Evolutionary conservation across 1,140 invertebrate species (phyloP).

Genomic region (Drosophila bocqueti): DNA sequence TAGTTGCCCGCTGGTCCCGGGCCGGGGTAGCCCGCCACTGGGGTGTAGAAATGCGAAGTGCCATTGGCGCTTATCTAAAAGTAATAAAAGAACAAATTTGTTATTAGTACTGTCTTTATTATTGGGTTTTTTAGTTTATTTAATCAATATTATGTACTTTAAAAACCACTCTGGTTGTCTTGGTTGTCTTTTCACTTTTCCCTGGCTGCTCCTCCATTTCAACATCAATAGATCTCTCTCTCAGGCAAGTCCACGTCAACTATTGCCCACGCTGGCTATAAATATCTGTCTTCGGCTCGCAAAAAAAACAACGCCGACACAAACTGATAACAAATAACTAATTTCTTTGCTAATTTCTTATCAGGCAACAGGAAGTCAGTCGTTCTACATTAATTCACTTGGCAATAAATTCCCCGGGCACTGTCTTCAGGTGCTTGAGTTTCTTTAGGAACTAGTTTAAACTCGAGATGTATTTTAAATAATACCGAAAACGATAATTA

Average conservation of each 20-base stretch:
- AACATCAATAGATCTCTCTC: background rate
- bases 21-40: conserved; percentile 85
- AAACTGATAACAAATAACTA: conserved; percentile 51
- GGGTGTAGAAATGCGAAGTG: conserved; percentile 86
- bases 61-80: conserved; percentile 86
- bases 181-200: conserved; percentile 18
- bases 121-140: background rate
- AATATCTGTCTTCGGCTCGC: conserved; percentile 24
- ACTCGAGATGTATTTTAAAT: background rate
- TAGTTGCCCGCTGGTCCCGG: conserved; percentile 86
- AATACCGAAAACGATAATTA: background rate
- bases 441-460: conserved; percentile 2
- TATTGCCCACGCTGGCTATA: conserved; percentile 35
- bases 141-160: conserved; percentile 31
- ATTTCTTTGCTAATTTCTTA: conserved; percentile 36
- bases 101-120: background rate
- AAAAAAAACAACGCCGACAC: conserved; percentile 2
- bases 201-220: conserved; percentile 20
- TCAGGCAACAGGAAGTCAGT: conserved; percentile 19
- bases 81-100: background rate
- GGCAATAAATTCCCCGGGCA: background rate
- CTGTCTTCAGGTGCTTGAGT: background rate
- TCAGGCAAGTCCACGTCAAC: conserved; percentile 52
- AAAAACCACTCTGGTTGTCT: conserved; percentile 42
- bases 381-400: conserved; percentile 3